Evolutionary conservation across 2,113 vertebrate genomes (phyloP), one percentile per base, ranked within the genome.

Genomic region (Clupea harengus): DNA sequence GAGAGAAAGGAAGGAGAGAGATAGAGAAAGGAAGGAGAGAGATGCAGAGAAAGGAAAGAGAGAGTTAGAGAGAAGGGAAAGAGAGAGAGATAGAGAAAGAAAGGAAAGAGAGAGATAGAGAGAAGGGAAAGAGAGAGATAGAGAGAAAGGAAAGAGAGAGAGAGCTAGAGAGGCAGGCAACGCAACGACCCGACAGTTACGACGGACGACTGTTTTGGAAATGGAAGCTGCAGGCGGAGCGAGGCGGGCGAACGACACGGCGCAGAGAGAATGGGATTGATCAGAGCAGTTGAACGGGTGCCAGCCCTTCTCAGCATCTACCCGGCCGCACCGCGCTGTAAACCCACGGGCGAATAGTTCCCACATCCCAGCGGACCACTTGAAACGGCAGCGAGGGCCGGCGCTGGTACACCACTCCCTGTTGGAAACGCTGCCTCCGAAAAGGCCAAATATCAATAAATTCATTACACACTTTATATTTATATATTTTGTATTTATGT

Each of bases 401-500:
- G 92, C 92, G 90, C 72, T 85, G 93, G 93, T 94, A 92, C 91
- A 92, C 95, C 95, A 93, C 94, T 92, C 92, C 93, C 92, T 81
- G 72, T 32, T 78, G 90, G 90, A 91, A 91, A 82, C 83, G 83
- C 90, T 91, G 92, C 92, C 92, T 93, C 94, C 93, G 92, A 93
- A 93, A 94, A 89, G 91, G 93, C 92, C 72, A 93, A 95, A 94
- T 94, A 95, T 95, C 95, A 95, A 94, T 95, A 95, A 93, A 94
- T 95, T 95, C 94, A 95, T 95, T 95, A 95, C 94, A 91, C 90
- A 93, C 88, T 95, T 95, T 95, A 93, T 94, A 94, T 92, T 94
- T 92, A 94, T 95, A 94, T 92, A 95, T 94, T 78, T 39, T 13
- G 92, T 93, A 91, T 92, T 92, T 89, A 89, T 91, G 91, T 91